A percentile compares a stretch with the other conserved stretches of the same genome.
These are phyloP conservation scores for Ips nitidus DNA, from an alignment of 1,140 invertebrate species.

Conservation along the genomic window DNA sequence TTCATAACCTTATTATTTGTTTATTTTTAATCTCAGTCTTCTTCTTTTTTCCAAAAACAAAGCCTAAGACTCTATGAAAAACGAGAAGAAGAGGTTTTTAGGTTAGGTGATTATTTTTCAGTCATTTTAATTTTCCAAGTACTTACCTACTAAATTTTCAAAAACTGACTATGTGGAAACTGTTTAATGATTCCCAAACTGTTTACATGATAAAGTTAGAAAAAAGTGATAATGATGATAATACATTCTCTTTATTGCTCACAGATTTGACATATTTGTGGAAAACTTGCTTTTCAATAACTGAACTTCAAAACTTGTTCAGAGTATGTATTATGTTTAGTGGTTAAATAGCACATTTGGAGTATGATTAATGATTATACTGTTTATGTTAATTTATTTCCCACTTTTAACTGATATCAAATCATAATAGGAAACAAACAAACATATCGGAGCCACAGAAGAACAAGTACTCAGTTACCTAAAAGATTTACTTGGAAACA, in stretches of 20 bases:
- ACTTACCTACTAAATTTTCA: no score
- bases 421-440: neutral
- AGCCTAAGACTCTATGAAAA: no score
- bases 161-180: constrained; percentile 5
- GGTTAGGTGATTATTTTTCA: no score
- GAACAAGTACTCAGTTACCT: neutral
- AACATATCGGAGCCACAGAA: constrained; percentile 1
- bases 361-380: neutral
- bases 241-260: neutral
- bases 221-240: neutral
- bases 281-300: constrained; percentile 6
- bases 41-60: no score
- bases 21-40: no score
- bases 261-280: constrained; percentile 7
- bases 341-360: neutral
- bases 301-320: neutral
- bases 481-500: neutral
- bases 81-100: no score
- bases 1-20: no score
- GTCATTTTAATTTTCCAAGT: no score
- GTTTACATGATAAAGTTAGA: constrained; percentile 8
- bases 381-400: neutral
- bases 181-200: constrained; percentile 1
- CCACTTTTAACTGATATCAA: neutral
- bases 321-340: neutral